A percentile compares a stretch with the other conserved stretches of the same genome.
Evolutionary conservation across 2,797 vertebrate genomes (phyloP).

Genomic region (Melanotaenia boesemani): DNA sequence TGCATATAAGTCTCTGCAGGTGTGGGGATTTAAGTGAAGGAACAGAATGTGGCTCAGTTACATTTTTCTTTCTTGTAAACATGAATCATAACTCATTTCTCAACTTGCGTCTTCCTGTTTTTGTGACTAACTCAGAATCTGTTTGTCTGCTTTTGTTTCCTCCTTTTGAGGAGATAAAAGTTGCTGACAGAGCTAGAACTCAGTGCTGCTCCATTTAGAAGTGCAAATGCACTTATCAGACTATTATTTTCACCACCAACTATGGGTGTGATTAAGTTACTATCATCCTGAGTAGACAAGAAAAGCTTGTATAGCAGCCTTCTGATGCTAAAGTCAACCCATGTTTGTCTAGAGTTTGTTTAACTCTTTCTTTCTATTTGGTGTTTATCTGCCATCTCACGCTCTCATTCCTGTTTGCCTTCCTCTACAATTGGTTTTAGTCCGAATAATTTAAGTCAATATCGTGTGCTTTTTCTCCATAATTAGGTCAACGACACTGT

Average conservation of each 20-base stretch:
- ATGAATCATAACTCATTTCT: constrained; percentile 30
- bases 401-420: constrained; percentile 12
- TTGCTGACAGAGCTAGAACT: neutral
- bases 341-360: constrained; percentile 50
- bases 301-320: constrained; percentile 71
- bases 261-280: constrained; percentile 35
- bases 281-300: constrained; percentile 60
- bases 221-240: neutral
- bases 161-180: neutral
- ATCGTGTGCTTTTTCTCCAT: neutral
- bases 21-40: constrained; percentile 22
- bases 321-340: constrained; percentile 21
- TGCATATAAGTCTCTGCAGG: constrained; percentile 1
- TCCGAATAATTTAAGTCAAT: neutral
- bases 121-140: constrained; percentile 11
- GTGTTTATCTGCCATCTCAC: constrained; percentile 14
- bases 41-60: constrained; percentile 63
- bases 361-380: constrained; percentile 33
- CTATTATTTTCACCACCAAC: constrained; percentile 10
- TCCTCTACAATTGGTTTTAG: neutral
- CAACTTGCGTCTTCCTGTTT: constrained; percentile 40
- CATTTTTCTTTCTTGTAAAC: constrained; percentile 62
- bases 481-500: constrained; percentile 8
- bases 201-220: constrained; percentile 6
- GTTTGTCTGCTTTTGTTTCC: constrained; percentile 13